Base-by-base conservation (phyloP, 2,888 invertebrate species). In the Pharmacophagus antenor region DNA sequence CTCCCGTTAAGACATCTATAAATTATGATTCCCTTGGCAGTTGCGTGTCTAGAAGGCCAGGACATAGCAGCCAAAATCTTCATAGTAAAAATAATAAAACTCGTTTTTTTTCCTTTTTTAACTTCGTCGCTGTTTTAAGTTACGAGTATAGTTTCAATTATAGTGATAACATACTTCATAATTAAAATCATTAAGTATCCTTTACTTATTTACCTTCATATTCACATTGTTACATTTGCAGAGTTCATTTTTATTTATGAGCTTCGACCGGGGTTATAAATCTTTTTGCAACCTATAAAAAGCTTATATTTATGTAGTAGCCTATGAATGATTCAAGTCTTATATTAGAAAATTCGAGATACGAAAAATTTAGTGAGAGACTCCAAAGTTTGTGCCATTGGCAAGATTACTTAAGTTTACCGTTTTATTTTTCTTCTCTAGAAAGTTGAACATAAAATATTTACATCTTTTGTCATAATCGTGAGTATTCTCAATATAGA, bases 281-380 rank as follows among this genome's bases (percentile, higher is more conserved):
- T 72, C 63, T 61, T 64, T 47, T 47, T 64, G 60, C 62, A 49
- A 60, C 64, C 64, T 54, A 58, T 69, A 73, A 69, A 59, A 48
- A 64, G 66, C 67, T 63, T 66, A 65, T 72, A 71, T 71, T 71
- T 74, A 31, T 31, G 31, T 31, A 31, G 10, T 7, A 5, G 31
- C 31, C 69, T 71, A 78, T 82, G 76, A 80, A 82, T 84, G 72
- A 84, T 81, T 79, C 77, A 81, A 67, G 66, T 69, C 15, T 68
- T 64, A 61, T 74, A 76, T 77, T 75, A 76, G 74, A 70, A 74
- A 74, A 67, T 77, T 73, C 69, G 74, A 73, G 71, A 76, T 68
- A 73, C 68, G 72, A 74, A 77, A 78, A 78, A 74, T 76, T 75
- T 67, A 2, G 31, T 31, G 12, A 31, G 2, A 31, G 3, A 10